Evolutionary conservation across 2,797 vertebrate species (phyloP).

Genomic region (Etheostoma perlongum): DNA sequence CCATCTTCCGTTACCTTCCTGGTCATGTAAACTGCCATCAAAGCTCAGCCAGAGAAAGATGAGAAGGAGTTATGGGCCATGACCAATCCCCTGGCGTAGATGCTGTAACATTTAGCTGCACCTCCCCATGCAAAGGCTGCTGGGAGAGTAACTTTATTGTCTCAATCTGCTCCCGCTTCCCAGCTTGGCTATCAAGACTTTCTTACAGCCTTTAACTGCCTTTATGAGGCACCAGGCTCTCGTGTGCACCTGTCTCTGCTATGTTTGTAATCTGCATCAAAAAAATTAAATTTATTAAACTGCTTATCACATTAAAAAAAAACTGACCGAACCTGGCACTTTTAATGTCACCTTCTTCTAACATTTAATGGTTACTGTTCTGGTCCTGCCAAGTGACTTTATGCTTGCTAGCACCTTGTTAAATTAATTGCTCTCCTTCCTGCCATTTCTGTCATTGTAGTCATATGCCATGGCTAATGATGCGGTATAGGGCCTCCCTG

Average conservation of each 20-base stretch:
- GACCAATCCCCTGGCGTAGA: conserved; percentile 77
- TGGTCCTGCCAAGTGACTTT: conserved; percentile 68
- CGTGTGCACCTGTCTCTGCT: conserved; percentile 28
- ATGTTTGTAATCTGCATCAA: conserved; percentile 52
- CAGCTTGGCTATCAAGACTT: conserved; percentile 68
- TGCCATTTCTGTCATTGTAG: conserved; percentile 72
- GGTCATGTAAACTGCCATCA: conserved; percentile 68
- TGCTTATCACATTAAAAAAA: conserved; percentile 74
- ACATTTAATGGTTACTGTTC: conserved; percentile 58
- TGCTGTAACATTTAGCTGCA: conserved; percentile 75
- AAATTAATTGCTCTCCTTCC: conserved; percentile 77
- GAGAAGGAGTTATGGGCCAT: conserved; percentile 78
- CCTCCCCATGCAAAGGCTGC: conserved; percentile 63
- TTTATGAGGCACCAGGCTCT: conserved; percentile 72
- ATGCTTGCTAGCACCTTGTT: conserved; percentile 73
- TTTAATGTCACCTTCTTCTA: conserved; percentile 65
- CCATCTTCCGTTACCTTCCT: conserved; percentile 52
- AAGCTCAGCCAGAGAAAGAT: conserved; percentile 73
- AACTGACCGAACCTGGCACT: conserved; percentile 49
- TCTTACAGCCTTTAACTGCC: conserved; percentile 65
- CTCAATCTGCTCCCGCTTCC: conserved; percentile 78
- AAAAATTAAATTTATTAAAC: conserved; percentile 57
- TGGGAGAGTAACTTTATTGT: conserved; percentile 76
- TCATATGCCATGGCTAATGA: conserved; percentile 81
- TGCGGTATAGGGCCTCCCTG: conserved; percentile 73